These are phyloP conservation scores for Poecilus cupreus DNA, from an alignment of 2,888 invertebrate species.

Conservation along the genomic window DNA sequence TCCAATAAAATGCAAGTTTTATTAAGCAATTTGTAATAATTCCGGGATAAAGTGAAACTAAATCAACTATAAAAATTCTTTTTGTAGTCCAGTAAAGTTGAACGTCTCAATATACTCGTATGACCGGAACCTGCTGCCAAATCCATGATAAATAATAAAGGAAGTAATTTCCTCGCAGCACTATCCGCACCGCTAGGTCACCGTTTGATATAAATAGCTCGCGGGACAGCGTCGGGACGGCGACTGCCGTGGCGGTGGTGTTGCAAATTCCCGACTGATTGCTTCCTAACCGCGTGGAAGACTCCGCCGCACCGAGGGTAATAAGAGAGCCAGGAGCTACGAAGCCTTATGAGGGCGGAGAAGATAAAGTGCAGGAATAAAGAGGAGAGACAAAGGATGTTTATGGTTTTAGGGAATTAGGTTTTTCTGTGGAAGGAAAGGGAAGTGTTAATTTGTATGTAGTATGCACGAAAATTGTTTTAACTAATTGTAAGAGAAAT, in stretches of 20 bases:
- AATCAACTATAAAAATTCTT: too few species aligned
- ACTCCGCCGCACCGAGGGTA: neutral
- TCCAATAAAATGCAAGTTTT: too few species aligned
- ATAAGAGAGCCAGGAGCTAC: neutral
- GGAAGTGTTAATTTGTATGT: neutral
- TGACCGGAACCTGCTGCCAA: too few species aligned
- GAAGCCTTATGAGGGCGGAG: neutral
- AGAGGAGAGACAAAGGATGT: neutral
- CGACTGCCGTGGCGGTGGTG: neutral
- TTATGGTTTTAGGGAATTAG: neutral
- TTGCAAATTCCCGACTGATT: neutral
- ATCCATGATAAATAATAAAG: constrained; percentile 8
- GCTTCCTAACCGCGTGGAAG: constrained; percentile 7
- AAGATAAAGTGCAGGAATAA: neutral
- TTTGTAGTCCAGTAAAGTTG: too few species aligned
- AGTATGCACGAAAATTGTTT: too few species aligned
- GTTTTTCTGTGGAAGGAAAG: neutral
- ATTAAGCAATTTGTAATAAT: too few species aligned
- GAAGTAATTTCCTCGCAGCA: constrained; percentile 15
- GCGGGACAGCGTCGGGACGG: neutral
- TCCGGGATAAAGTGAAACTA: too few species aligned
- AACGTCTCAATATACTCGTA: too few species aligned
- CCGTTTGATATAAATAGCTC: neutral
- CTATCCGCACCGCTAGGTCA: neutral
- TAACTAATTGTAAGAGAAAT: too few species aligned